Conservation (phyloP, 2,113 vertebrate genomes). For the Rattus norvegicus region GRCr8 NC_086023.1:130557001-130557500, state of each 20-base stretch:
- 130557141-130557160: too few relatives aligned
- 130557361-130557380: background rate
- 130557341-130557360: background rate
- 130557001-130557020: background rate
- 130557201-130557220: background rate
- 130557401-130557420: background rate
- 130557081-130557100: background rate
- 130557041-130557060: background rate
- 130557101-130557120: background rate
- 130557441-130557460: background rate
- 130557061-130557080: conserved; percentile 10
- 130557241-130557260: background rate
- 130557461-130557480: background rate
- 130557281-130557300: background rate
- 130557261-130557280: background rate
- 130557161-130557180: background rate
- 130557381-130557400: background rate
- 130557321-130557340: background rate
- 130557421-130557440: background rate
- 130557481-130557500: background rate
- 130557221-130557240: background rate
- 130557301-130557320: background rate
- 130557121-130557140: background rate
- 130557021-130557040: background rate
- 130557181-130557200: too few relatives aligned